These are phyloP conservation scores for Epistrophe eligans DNA, from an alignment of 2,888 invertebrate species.

Conservation along the genomic window DNA sequence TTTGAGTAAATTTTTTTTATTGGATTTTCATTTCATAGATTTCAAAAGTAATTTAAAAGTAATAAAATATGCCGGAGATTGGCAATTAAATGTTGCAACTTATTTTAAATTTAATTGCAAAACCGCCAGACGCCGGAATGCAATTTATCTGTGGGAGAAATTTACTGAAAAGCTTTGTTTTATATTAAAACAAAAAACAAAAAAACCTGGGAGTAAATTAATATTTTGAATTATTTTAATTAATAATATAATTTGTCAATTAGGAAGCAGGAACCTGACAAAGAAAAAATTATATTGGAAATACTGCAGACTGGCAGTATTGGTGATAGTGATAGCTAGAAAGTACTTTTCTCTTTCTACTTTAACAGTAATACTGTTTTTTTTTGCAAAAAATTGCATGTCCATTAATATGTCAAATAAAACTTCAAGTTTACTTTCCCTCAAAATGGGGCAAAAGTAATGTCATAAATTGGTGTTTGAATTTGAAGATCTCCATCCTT, in stretches of 20 bases:
- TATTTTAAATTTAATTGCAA: constrained; percentile 12
- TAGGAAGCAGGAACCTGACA: too few species aligned
- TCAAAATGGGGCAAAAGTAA: too few species aligned
- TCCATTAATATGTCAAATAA: too few species aligned
- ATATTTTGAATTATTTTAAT: neutral
- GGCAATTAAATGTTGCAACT: constrained; percentile 41
- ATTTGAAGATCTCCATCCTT: too few species aligned
- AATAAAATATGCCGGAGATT: constrained; percentile 46
- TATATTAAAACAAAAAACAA: neutral
- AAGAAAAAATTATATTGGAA: neutral
- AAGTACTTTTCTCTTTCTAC: too few species aligned
- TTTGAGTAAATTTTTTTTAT: constrained; percentile 1
- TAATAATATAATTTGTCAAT: neutral
- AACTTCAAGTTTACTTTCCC: too few species aligned
- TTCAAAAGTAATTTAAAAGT: constrained; percentile 42
- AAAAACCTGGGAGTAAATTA: neutral
- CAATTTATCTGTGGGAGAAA: neutral
- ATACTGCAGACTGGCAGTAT: too few species aligned
- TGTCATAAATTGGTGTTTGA: too few species aligned
- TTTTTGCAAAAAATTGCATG: too few species aligned
- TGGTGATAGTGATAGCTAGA: too few species aligned
- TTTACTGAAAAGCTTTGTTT: neutral
- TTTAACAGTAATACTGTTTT: too few species aligned
- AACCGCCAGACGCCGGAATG: neutral
- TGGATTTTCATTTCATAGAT: constrained; percentile 14